A percentile compares a stretch with the other conserved stretches of the same genome.
Evolutionary conservation across 1,140 invertebrate species (phyloP).

Genomic region (Littorina saxatilis): DNA sequence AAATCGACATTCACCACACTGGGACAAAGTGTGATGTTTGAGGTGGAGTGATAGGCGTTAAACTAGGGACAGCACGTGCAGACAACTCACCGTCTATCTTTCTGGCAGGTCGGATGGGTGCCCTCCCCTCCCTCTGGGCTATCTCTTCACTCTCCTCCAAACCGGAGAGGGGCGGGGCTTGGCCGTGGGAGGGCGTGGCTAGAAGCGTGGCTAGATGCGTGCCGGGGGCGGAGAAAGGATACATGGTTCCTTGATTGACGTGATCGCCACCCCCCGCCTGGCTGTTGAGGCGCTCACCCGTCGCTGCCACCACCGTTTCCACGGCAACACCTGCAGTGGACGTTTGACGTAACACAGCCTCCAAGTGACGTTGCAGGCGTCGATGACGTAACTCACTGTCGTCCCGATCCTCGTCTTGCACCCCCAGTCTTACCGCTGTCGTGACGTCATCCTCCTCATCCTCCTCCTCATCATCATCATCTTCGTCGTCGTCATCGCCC

Average conservation of each 20-base stretch:
- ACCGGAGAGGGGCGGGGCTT: too few relatives aligned
- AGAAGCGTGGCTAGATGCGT: too few relatives aligned
- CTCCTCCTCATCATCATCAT: neutral
- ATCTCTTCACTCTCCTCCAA: too few relatives aligned
- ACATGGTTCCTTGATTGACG: constrained; percentile 7
- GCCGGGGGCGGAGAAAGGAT: neutral
- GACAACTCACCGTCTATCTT: too few relatives aligned
- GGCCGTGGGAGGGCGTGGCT: too few relatives aligned
- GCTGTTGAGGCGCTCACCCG: constrained; percentile 25
- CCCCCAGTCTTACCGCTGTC: neutral
- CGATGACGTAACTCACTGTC: constrained; percentile 18
- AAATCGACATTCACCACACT: too few relatives aligned
- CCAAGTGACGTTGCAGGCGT: constrained; percentile 9
- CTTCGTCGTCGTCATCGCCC: constrained; percentile 11
- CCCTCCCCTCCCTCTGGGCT: too few relatives aligned
- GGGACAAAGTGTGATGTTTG: too few relatives aligned
- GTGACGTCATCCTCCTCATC: neutral
- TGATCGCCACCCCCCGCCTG: neutral
- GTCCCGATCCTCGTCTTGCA: constrained; percentile 8
- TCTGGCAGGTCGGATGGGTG: too few relatives aligned
- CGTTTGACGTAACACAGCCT: constrained; percentile 12
- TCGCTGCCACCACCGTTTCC: constrained; percentile 34
- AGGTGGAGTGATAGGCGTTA: too few relatives aligned
- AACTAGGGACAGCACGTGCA: too few relatives aligned
- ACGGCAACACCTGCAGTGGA: neutral